Base-by-base conservation (phyloP, 2,797 vertebrate species). In the Pseudochromis fuscus region DNA sequence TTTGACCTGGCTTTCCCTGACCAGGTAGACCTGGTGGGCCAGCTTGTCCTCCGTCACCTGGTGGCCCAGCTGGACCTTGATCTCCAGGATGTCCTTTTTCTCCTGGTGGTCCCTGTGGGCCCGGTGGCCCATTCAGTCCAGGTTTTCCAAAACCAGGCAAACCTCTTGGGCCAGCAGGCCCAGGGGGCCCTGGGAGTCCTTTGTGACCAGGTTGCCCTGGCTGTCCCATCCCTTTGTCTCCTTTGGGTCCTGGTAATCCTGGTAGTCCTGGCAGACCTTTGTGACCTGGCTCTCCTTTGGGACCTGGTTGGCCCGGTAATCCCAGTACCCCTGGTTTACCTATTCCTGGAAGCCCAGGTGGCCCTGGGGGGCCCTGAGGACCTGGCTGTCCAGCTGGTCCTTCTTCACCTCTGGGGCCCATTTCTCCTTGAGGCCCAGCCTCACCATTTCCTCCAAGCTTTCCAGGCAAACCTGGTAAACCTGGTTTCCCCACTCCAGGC, bases 161-260 rank as follows among this genome's bases (percentile, higher is more conserved):
- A 49, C 98, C 98, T 62, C 94, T 94, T 2, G 94, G 95, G 2
- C 98, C 98, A 0, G 95, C 94, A 25, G 94, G 94, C 13, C 98
- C 98, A 0, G 94, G 94, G 31, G 92, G 86, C 8, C 98, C 98
- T 0, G 94, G 92, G 0, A 95, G 95, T 4, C 98, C 98, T 90
- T 97, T 98, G 44, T 96, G 88, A n/a, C 98, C 98, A 0, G 96
- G 97, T 81, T 95, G 88, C 42, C 98, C 98, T 0, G 96, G 96
- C 48, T 94, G 93, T 9, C 98, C 96, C 0, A 96, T 88, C 0
- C 98, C 98, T 83, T 96, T 98, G 61, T 98, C 97, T 63, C 98
- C 98, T 93, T 98, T 99, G 10, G 95, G 95, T 30, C 98, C 97
- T 13, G 93, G 95, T 60, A 97, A 93, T 33, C 98, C 98, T 0